Evolutionary conservation across 2,888 invertebrate species (phyloP).

Genomic region (Amphimallon solstitiale): DNA sequence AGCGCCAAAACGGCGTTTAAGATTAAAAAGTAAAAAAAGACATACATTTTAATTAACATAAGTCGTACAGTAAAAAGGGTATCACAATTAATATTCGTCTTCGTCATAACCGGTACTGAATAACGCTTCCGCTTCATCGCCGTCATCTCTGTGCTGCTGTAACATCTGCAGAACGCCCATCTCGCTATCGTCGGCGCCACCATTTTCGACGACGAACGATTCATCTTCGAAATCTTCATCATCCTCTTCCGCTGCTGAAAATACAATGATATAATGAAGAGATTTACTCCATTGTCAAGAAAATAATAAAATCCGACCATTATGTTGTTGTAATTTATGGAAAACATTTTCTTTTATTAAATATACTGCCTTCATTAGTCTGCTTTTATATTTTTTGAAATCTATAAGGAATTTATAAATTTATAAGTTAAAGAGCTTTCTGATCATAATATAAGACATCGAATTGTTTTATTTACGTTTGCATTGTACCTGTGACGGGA

Average conservation of each 20-base stretch:
- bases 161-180: constrained; percentile 63
- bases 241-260: constrained; percentile 52
- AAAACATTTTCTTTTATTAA: no score
- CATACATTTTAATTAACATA: not conserved
- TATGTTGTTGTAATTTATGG: no score
- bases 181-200: constrained; percentile 50
- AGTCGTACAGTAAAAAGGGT: constrained; percentile 8
- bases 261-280: not conserved
- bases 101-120: constrained; percentile 71
- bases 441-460: no score
- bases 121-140: constrained; percentile 66
- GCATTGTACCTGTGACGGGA: no score
- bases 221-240: constrained; percentile 60
- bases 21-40: not conserved
- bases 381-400: no score
- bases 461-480: no score
- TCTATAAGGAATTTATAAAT: no score
- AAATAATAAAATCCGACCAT: not conserved
- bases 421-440: no score
- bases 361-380: no score
- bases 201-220: constrained; percentile 48
- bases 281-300: no score
- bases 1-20: not conserved
- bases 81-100: constrained; percentile 69
- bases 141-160: constrained; percentile 69